Evolutionary conservation across 2,888 invertebrate species (phyloP), one percentile per base, ranked within the genome.

Genomic region (Synanthedon andrenaeformis): DNA sequence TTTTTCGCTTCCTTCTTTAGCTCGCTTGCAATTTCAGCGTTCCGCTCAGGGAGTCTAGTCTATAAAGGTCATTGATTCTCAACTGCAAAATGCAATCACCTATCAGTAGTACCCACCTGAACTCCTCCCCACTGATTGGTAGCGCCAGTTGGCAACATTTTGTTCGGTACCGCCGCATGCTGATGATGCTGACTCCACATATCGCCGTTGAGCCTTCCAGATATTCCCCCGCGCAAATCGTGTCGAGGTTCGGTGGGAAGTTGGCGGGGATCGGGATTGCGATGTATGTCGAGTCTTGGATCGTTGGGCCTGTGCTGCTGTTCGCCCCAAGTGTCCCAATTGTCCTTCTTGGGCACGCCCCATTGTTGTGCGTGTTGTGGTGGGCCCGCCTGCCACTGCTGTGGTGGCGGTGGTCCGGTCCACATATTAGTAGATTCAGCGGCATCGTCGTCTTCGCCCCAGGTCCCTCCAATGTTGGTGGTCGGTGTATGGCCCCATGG

Each of bases 401-500:
- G 91, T 51, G 89, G 91, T 48, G 91, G 91, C 58, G 91, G 91
- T 57, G 91, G 91, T 5, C 95, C 95, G 13, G 94, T 94, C 96
- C 96, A 96, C 55, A 96, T 95, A 71, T 94, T 96, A 19, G 93
- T 93, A 12, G 93, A 92, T 65, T 96, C 96, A 0, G 91, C 89
- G 3, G 91, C 90, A 65, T 96, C 96, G 62, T 96, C 96, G 63
- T 97, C 96, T 75, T 96, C 97, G 45, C 96, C 97, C 97, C 97
- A 98, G 0, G 96, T 96, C 3, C 97, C 96, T 11, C 96, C 96
- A 57, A 95, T 94, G 74, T 97, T 96, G 10, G 95, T 94, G 2
- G 95, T 93, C 0, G 96, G 96, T 1, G 96, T 96, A 70, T 96
- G 96, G 4, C 96, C 96, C 96, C 96, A 96, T 1, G 96, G 96